These are phyloP conservation scores for Listrodromus nycthemerus DNA, from an alignment of 2,888 invertebrate species.

Conservation along the genomic window DNA sequence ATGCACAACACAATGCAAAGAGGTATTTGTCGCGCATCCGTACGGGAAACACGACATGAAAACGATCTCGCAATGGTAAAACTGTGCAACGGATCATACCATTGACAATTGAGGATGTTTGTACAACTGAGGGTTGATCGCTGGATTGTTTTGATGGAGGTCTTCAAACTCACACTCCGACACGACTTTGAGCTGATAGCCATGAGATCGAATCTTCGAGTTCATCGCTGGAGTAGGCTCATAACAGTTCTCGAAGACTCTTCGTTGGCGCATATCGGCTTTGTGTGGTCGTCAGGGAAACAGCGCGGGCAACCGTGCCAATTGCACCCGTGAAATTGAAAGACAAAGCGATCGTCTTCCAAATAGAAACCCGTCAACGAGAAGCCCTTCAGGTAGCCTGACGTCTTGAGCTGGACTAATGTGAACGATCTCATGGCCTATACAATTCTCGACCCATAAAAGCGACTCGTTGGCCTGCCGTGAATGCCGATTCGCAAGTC, in stretches of 20 bases:
- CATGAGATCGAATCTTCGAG: no score
- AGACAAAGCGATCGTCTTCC: no score
- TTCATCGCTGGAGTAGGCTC: not conserved
- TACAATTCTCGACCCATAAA: not conserved
- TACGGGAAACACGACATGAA: no score
- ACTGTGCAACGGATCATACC: constrained; percentile 72
- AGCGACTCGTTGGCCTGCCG: not conserved
- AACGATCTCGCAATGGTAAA: constrained; percentile 53
- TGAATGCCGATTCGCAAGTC: constrained; percentile 30
- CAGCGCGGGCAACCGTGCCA: no score
- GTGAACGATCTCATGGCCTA: constrained; percentile 10
- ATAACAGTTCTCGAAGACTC: constrained; percentile 2
- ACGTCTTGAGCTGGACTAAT: constrained; percentile 19
- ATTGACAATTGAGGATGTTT: constrained; percentile 42
- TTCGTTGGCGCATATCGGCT: not conserved
- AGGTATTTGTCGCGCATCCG: no score
- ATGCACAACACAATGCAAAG: no score
- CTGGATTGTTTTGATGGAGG: no score
- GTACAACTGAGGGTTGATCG: not conserved
- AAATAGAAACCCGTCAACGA: no score
- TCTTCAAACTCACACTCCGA: no score
- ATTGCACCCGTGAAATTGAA: no score
- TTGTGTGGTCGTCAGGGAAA: not conserved
- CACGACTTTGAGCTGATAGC: not conserved
- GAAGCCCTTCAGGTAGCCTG: no score